phyloP scores from a whole-genome alignment of 2,113 vertebrate genomes.

The Hippocampus barbouri region DNA sequence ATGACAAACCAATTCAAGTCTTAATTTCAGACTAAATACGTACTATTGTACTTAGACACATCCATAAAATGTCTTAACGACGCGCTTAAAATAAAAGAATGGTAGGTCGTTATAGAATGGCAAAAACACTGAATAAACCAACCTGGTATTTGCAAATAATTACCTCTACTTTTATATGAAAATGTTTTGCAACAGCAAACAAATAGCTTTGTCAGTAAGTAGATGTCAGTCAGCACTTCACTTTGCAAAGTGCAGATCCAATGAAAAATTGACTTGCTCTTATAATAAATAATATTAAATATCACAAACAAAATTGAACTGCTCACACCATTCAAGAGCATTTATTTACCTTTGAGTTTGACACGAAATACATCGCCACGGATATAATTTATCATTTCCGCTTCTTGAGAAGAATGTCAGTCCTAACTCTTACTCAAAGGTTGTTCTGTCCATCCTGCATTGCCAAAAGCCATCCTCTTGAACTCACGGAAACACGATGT shows the following conservation, averaged over 20 bases:
- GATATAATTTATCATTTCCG: neutral
- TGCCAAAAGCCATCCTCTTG: neutral
- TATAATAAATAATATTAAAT: neutral
- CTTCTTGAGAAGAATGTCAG: neutral
- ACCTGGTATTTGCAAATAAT: neutral
- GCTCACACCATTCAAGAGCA: too few relatives aligned
- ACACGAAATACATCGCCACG: neutral
- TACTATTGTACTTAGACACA: too few relatives aligned
- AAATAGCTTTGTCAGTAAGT: neutral
- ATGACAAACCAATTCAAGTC: conserved; percentile 48
- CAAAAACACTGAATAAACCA: neutral
- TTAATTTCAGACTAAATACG: conserved; percentile 2
- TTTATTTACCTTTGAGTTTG: neutral
- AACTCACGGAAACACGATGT: neutral
- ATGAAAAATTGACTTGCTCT: neutral
- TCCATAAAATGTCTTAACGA: neutral
- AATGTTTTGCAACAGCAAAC: neutral
- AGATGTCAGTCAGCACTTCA: neutral
- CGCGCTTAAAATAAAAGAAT: neutral
- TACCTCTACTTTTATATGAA: neutral
- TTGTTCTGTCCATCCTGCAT: neutral
- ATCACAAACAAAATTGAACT: neutral
- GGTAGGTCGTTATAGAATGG: neutral
- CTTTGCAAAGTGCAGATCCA: neutral
- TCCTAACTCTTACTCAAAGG: neutral